phyloP scores from a whole-genome alignment of 1,140 invertebrate genomes.

The Hyles vespertilio region DNA sequence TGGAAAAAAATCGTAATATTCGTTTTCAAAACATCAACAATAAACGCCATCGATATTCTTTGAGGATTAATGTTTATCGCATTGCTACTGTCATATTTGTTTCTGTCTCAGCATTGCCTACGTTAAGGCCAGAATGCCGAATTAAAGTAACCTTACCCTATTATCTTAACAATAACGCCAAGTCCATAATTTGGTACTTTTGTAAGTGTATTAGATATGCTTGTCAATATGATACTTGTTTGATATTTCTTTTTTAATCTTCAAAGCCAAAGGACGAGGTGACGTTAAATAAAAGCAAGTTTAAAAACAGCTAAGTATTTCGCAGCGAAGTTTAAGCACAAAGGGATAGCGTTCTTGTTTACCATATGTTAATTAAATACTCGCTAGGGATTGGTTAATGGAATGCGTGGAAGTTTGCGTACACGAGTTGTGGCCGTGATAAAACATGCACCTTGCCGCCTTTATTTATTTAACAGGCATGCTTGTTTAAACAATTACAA shows the following conservation, averaged over 20 bases:
- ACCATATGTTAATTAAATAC: slow-evolving; percentile 53
- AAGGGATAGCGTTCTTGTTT: slow-evolving; percentile 47
- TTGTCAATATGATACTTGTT: neutral
- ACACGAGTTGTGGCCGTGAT: slow-evolving; percentile 20
- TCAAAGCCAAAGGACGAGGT: neutral
- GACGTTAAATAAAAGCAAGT: neutral
- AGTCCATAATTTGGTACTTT: too few species aligned
- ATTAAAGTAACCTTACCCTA: too few species aligned
- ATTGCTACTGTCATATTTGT: too few species aligned
- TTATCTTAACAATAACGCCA: too few species aligned
- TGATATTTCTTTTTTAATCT: neutral
- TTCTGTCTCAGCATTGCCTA: too few species aligned
- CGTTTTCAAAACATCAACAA: too few species aligned
- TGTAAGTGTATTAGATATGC: neutral
- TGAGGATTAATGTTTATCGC: too few species aligned
- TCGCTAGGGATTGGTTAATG: slow-evolving; percentile 42
- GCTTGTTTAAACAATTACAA: too few species aligned
- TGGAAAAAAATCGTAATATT: too few species aligned
- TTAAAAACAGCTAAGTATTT: slow-evolving; percentile 23
- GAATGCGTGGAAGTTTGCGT: slow-evolving; percentile 41
- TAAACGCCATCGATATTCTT: too few species aligned
- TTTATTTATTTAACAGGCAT: too few species aligned
- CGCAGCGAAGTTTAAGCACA: slow-evolving; percentile 23
- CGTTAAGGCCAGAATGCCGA: too few species aligned
- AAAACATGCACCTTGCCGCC: slow-evolving; percentile 1